These are phyloP conservation scores for Myopa testacea DNA, from an alignment of 2,888 invertebrate species.

Conservation along the genomic window DNA sequence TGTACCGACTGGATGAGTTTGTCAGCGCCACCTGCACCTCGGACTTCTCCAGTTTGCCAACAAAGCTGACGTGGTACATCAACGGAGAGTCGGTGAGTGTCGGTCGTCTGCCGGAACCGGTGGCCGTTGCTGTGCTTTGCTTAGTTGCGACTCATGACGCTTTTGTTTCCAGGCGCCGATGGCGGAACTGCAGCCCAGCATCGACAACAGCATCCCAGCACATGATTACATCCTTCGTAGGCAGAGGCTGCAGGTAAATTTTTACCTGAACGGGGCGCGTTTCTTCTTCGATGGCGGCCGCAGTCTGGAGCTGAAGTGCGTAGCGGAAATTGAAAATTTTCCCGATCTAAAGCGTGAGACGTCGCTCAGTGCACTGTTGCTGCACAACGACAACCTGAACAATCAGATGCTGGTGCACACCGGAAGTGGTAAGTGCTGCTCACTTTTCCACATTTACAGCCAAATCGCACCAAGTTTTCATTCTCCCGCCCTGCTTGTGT, in stretches of 20 bases:
- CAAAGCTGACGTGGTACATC: constrained; percentile 67
- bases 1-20: constrained; percentile 67
- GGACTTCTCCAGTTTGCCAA: constrained; percentile 67
- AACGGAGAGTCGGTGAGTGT: constrained; percentile 66
- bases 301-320: constrained; percentile 65
- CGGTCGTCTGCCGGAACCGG: neutral
- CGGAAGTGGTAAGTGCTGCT: constrained; percentile 54
- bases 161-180: constrained; percentile 58
- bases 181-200: constrained; percentile 64
- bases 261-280: constrained; percentile 65
- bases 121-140: neutral
- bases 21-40: constrained; percentile 67
- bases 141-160: constrained; percentile 12
- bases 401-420: constrained; percentile 67
- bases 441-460: neutral
- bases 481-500: neutral
- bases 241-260: constrained; percentile 65
- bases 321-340: constrained; percentile 67
- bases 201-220: constrained; percentile 64
- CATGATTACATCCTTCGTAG: constrained; percentile 66
- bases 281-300: constrained; percentile 63
- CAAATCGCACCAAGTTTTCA: neutral
- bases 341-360: constrained; percentile 63
- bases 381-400: constrained; percentile 65
- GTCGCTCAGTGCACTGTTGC: constrained; percentile 60